phyloP scores from a whole-genome alignment of 2,113 vertebrate species.

The Aegotheles bennettii region DNA sequence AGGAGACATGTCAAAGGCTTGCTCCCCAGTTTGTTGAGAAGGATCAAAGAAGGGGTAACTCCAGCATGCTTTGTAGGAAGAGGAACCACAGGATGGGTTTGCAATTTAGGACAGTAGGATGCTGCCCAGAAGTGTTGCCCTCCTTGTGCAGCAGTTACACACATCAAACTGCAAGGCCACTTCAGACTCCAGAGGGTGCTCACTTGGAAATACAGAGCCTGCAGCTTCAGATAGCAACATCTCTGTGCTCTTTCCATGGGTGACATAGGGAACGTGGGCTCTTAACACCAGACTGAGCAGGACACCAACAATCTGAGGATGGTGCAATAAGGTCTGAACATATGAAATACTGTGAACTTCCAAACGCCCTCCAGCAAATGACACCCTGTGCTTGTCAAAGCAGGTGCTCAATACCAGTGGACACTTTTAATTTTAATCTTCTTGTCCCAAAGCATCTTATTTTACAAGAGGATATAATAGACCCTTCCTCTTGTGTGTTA shows the following conservation, averaged over 20 bases:
- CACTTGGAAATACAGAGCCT: not conserved
- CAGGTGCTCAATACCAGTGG: not conserved
- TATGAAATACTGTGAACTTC: not conserved
- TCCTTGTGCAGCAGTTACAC: not conserved
- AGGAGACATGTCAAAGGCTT: not conserved
- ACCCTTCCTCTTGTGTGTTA: not conserved
- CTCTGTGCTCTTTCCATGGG: not conserved
- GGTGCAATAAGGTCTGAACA: not conserved
- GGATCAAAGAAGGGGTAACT: not conserved
- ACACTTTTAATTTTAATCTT: not conserved
- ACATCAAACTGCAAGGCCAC: not conserved
- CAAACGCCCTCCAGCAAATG: not conserved
- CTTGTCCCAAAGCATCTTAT: not conserved
- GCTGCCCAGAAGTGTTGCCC: not conserved
- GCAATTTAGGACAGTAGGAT: not conserved
- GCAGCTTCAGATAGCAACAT: not conserved
- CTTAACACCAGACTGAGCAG: not conserved
- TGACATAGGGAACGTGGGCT: fast-evolving
- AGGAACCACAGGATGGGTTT: not conserved
- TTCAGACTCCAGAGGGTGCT: not conserved
- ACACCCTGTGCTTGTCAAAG: not conserved
- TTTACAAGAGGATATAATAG: not conserved
- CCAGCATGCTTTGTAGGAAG: not conserved
- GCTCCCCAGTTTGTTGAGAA: not conserved
- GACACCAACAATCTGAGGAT: not conserved